Base-by-base conservation (phyloP, 2,888 invertebrate genomes). In the Acronicta leporina region DNA sequence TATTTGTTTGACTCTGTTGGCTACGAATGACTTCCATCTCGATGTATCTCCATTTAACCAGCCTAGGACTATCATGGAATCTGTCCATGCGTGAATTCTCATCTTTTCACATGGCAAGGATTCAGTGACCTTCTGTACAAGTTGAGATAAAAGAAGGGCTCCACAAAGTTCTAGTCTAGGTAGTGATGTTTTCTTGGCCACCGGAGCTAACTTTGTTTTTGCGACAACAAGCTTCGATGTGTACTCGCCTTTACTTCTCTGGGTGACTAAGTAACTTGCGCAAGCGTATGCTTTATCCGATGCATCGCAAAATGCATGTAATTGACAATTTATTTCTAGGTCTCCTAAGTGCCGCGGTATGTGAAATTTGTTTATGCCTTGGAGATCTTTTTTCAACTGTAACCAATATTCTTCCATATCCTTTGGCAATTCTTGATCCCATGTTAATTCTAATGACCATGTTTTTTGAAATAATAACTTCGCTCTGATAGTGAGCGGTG, bases 31-130 rank as follows among this genome's bases (percentile, higher is more conserved):
- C 11, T 47, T 42, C 51, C 43, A 51, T 33, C 41, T 49, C 2
- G 13, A 16, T 6, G 27, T 8, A 10, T 41, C 49, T 41, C 41
- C 41, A 16, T 25, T 27, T 5, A 27, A 2, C 27, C 27, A 30
- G 6, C 27, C n/a, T 16, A 42, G 16, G 10, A 42, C 42, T 16
- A 45, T n/a, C 44, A 45, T 45, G 13, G 44, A 45, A 25, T 47
- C 35, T 8, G 46, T 47, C 46, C 46, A 42, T n/a, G 53, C 53
- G 16, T 45, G 14, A 38, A 53, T 11, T 25, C 10, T 27, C 25
- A 50, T 10, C 5, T 30, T 14, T 13, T 27, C 11, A 11, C 25
- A 27, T 15, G 27, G 2, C 15, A 41, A 27, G 0, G 50, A 50
- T 15, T 41, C 50, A 11, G 15, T 41, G 27, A 41, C 49, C 11